phyloP scores from a whole-genome alignment of 2,113 vertebrate species.

The Antennarius striatus region DNA sequence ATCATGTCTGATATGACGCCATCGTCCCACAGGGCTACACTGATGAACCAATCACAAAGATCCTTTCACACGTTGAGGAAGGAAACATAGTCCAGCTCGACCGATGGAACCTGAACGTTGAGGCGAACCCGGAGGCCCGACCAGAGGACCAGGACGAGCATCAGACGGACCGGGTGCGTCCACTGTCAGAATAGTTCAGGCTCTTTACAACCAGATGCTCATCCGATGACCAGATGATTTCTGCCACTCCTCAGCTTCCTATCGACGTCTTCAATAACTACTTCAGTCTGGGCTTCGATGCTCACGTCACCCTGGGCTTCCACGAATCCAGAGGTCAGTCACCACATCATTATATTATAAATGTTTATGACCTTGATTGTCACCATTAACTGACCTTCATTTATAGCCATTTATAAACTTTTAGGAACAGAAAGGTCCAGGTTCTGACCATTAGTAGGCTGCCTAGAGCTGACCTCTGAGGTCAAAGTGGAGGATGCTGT shows the following conservation, averaged over 20 bases:
- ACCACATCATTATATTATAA: no score
- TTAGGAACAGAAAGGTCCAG: no score
- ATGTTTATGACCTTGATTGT: no score
- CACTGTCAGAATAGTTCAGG: not conserved
- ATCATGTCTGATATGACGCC: not conserved
- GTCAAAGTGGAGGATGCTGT: no score
- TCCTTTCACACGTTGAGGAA: constrained; percentile 93
- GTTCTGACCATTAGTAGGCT: no score
- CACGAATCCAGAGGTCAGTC: constrained; percentile 92
- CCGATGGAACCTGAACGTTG: constrained; percentile 90
- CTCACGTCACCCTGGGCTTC: constrained; percentile 94
- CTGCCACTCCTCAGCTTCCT: constrained; percentile 76
- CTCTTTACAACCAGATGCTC: not conserved
- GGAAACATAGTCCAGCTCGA: constrained; percentile 93
- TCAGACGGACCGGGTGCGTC: constrained; percentile 84
- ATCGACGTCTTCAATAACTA: constrained; percentile 98
- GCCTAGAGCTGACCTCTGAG: no score
- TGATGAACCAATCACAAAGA: constrained; percentile 94
- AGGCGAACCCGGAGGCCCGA: constrained; percentile 77
- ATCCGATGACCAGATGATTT: not conserved
- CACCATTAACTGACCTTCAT: no score
- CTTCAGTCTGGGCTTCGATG: constrained; percentile 96
- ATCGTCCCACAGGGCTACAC: constrained; percentile 87
- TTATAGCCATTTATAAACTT: no score
- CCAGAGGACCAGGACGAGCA: constrained; percentile 80